A percentile compares a stretch with the other conserved stretches of the same genome.
phyloP scores from a whole-genome alignment of 2,113 vertebrate genomes.

The Hemicordylus capensis region DNA sequence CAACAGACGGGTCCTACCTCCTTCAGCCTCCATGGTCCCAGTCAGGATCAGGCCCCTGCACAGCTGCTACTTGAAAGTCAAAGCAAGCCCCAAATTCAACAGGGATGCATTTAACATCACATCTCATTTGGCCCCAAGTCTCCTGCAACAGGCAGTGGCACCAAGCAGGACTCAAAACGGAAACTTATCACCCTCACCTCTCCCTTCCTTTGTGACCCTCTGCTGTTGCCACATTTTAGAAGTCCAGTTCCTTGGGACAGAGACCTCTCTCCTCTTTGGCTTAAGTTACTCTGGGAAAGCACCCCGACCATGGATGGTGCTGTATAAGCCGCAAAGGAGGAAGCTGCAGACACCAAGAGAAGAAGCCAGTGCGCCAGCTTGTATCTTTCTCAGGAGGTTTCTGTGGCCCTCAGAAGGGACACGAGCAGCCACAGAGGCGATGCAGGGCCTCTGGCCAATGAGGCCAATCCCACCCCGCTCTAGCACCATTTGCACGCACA shows the following conservation, averaged over 20 bases:
- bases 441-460: background rate
- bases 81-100: no score
- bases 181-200: background rate
- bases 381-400: slow-evolving; percentile 49
- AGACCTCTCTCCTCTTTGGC: background rate
- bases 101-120: no score
- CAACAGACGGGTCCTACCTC: no score
- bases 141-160: no score
- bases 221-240: background rate
- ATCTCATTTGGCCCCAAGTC: no score
- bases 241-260: background rate
- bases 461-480: background rate
- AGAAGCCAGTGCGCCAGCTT: background rate
- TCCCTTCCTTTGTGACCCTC: background rate
- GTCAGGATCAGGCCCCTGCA: no score
- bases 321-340: background rate
- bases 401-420: slow-evolving; percentile 25
- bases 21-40: no score
- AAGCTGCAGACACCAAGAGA: background rate
- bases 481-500: background rate
- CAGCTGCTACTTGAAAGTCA: no score
- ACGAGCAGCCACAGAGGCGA: slow-evolving; percentile 43
- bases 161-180: no score
- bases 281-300: background rate
- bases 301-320: background rate